Evolutionary conservation across 2,797 vertebrate species (phyloP), one percentile per base, ranked within the genome.

Genomic region (Hybognathus amarus): DNA sequence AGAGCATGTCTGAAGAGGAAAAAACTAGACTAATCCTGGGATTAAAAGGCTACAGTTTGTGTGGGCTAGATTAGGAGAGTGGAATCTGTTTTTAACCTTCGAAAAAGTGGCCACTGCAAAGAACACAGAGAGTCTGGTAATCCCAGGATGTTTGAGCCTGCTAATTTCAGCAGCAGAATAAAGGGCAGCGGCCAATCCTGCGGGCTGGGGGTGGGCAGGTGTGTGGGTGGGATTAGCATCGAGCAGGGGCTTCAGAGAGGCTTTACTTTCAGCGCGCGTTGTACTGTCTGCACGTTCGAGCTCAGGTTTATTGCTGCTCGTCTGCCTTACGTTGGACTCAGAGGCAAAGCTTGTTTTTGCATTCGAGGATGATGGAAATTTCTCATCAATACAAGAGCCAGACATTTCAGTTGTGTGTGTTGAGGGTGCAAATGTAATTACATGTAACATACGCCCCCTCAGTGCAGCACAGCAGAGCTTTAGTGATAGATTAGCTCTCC

Each of bases 1-100:
- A 47, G 56, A 73, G 77, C 68, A 56, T 2, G 61, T 52, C 63
- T 77, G 81, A 70, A 85, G 83, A 85, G 77, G 87, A 90, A 87
- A 87, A 85, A 71, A 71, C 80, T 85, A 82, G 87, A 85, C 86
- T 88, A 88, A 91, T 89, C 80, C 85, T 22, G 73, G 85, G 88
- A 90, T 89, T 90, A 87, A 89, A 86, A 86, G 85, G 82, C 84
- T 88, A 85, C 68, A 75, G 82, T 87, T 85, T 88, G 84, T 83
- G 77, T 85, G 84, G 74, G 83, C 42, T 85, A 82, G 89, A 90
- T 90, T 86, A 89, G 80, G 85, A 75, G 75, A 85, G 82, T 87
- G 68, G 84, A 88, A 87, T 88, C 87, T 88, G 89, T 89, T 87
- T 90, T 89, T 89, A 89, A 86, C 85, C 88, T 85, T 86, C 75